Percentiles rank a stretch among this genome's conserved stretches.
Conservation (phyloP, 2,888 invertebrate genomes). For the Mechanitis messenoides region DNA sequence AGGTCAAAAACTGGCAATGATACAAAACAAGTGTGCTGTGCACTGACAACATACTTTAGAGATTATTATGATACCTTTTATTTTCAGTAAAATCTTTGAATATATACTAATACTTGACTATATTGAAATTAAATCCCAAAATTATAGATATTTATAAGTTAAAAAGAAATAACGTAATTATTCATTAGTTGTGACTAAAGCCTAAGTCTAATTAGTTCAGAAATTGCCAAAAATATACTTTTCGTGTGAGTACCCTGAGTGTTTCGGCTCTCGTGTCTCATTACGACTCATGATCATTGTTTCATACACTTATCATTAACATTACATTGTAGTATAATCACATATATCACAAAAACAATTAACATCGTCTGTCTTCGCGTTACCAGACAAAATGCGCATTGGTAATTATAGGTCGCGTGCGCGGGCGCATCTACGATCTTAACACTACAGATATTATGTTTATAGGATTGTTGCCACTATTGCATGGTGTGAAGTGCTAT, state of each 20-base stretch:
- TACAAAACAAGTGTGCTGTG: constrained; percentile 9
- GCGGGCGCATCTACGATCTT: constrained; percentile 22
- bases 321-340: constrained; percentile 13
- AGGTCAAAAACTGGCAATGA: constrained; percentile 12
- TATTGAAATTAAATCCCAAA: too few species aligned
- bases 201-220: too few species aligned
- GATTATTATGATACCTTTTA: too few species aligned
- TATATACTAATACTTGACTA: not conserved
- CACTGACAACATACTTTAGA: too few species aligned
- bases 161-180: too few species aligned
- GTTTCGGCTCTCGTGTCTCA: constrained; percentile 2
- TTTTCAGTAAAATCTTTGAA: too few species aligned
- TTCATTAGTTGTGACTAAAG: too few species aligned
- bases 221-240: not conserved
- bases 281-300: constrained; percentile 10
- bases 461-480: constrained; percentile 13
- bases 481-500: constrained; percentile 9
- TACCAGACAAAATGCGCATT: constrained; percentile 23
- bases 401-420: constrained; percentile 33
- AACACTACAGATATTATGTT: constrained; percentile 2
- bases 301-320: constrained; percentile 11
- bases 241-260: too few species aligned
- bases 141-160: too few species aligned
- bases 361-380: constrained; percentile 17
- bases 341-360: constrained; percentile 25